Percentiles rank a stretch among this genome's conserved stretches.
These are phyloP conservation scores for Chelon labrosus DNA, from an alignment of 2,797 vertebrate species.

Conservation along the genomic window DNA sequence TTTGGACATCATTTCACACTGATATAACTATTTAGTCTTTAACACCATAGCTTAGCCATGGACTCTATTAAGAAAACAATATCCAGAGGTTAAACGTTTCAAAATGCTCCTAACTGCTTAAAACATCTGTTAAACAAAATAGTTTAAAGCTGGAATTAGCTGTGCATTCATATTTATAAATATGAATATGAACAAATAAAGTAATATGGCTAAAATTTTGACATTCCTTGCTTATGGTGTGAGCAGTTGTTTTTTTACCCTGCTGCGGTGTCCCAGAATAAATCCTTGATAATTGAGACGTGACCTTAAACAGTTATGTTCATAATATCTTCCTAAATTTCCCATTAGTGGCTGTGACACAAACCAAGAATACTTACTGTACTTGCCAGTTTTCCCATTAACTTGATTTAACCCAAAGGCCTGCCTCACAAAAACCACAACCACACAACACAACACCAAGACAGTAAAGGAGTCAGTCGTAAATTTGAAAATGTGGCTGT, in stretches of 20 bases:
- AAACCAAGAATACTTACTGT: background rate
- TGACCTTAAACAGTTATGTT: background rate
- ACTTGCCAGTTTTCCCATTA: background rate
- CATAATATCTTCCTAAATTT: background rate
- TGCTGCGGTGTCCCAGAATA: background rate
- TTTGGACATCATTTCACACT: background rate
- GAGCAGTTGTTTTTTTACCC: background rate
- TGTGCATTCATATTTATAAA: too few relatives aligned
- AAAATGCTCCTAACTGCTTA: too few relatives aligned
- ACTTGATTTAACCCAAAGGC: background rate
- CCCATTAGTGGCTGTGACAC: background rate
- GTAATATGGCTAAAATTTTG: background rate
- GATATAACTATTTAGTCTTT: background rate
- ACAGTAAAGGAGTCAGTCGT: conserved; percentile 6
- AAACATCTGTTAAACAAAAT: too few relatives aligned
- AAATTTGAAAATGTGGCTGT: conserved; percentile 32
- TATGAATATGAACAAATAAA: background rate
- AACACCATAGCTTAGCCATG: background rate
- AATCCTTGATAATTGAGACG: background rate
- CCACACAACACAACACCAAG: conserved; percentile 2
- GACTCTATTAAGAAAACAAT: background rate
- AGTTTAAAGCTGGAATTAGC: too few relatives aligned
- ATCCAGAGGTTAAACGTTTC: background rate
- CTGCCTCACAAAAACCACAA: background rate
- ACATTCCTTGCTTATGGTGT: background rate